Conservation (phyloP, 1,140 invertebrate genomes). For the Plodia interpunctella region DNA sequence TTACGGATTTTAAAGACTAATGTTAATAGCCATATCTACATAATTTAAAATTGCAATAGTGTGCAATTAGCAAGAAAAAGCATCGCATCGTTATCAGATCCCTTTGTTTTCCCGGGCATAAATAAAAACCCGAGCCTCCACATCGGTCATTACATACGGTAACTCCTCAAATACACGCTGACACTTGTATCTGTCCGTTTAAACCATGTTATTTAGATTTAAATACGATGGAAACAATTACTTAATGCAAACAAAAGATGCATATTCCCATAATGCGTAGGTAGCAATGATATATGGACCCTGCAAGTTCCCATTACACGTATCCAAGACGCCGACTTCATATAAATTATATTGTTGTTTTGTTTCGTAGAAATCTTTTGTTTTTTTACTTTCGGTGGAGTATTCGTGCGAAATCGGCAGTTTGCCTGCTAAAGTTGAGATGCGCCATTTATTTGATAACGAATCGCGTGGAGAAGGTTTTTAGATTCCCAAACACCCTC, state of each 20-base stretch:
- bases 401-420: constrained; percentile 26
- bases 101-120: not conserved
- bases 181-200: constrained; percentile 1
- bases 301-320: constrained; percentile 4
- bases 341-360: constrained; percentile 39
- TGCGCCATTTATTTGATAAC: constrained; percentile 8
- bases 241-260: constrained; percentile 39
- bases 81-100: not conserved
- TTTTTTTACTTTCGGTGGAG: constrained; percentile 15
- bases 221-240: constrained; percentile 25
- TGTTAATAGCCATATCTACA: too few species aligned
- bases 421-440: constrained; percentile 26
- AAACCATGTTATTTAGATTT: not conserved
- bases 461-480: not conserved
- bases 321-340: constrained; percentile 1
- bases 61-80: not conserved
- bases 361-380: constrained; percentile 16
- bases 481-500: not conserved
- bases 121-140: not conserved
- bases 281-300: constrained; percentile 35
- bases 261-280: constrained; percentile 36
- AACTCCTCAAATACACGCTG: not conserved
- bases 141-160: not conserved
- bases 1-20: too few species aligned
- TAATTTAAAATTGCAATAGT: too few species aligned